Evolutionary conservation across 2,797 vertebrate genomes (phyloP), one percentile per base, ranked within the genome.

Genomic region (Premnoplex brunnescens): DNA sequence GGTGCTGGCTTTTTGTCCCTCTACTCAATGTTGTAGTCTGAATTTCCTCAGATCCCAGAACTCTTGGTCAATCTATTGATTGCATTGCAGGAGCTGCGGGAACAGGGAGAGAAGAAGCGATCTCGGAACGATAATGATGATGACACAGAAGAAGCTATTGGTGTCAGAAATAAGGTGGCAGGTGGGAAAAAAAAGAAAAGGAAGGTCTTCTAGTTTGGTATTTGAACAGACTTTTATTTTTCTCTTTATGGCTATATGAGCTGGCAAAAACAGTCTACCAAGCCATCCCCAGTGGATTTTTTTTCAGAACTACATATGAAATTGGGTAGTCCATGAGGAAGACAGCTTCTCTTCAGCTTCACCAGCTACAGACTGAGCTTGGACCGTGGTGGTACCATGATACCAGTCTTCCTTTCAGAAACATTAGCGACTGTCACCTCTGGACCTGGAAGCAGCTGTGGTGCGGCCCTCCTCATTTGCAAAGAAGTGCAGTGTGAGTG

Each of bases 71-170:
- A 79, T 72, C 46, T 58, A 21, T 49, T 46, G 14, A 58, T 88
- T 92, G 55, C 76, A 71, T 89, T 83, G 74, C 96, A 99, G 99
- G 99, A 99, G 97, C 97, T 99, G 97, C 98, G 99, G 89, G 99
- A 99, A 91, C 98, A 99, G 22, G 98, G 98, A 18, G 99, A 99
- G 66, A 99, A 99, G 98, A 99, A 99, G 58, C 98, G 99, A 21
- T 94, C 97, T 6, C 97, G 95, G 85, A 97, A 98, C n/a, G 97
- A 96, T 28, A 95, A 98, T 13, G 91, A 97, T 5, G 98, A 98
- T 9, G 98, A 98, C 34, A 97, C 96, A 4, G 98, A 98, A 91
- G 97, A 97, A 16, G 98, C 98, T 16, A 43, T 98, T 22, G 98
- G 98, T 55, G 97, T 98, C 81, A 97, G 98, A 56, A 98, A 98